Evolutionary conservation across 2,113 vertebrate genomes (phyloP), one percentile per base, ranked within the genome.

Genomic region (Leuciscus idus): DNA sequence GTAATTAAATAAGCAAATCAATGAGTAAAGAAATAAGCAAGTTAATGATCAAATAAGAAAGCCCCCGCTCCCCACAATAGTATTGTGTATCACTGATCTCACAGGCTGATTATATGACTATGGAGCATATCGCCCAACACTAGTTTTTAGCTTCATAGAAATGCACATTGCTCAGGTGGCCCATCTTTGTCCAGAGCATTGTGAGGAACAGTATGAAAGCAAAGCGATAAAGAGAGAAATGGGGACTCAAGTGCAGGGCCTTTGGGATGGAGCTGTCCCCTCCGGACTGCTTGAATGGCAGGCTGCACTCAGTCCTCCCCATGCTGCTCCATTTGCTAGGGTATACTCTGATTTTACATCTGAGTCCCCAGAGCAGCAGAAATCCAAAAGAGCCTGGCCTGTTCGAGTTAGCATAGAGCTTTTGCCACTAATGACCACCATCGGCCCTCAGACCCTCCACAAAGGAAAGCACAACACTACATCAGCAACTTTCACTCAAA

Each of bases 291-390:
- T 87, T 91, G 89, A 88, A 90, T 82, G 86, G 86, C 82, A 86
- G 77, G 73, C 73, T 73, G 85, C 88, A 84, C 87, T 86, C 85
- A 90, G n/a, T 87, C 83, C 74, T 87, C 36, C 66, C 74, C 86
- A 39, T 80, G 84, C 81, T 89, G 75, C 87, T 85, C 86, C 83
- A 91, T 92, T 90, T 91, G 88, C 85, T 86, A 76, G 72, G 68
- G 82, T 75, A 76, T 84, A 33, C 59, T 86, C 88, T 89, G 87
- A 92, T 91, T 91, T 89, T 90, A 85, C 84, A 89, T 90, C 79
- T 52, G 61, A 81, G 61, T 46, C 43, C 74, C 36, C 19, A 23
- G 46, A 75, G n/a, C 81, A 59, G 77, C 76, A 72, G 48, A 28
- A 33, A 77, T 83, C 82, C 46, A 57, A 50, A 85, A 89, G 75